Conservation (phyloP, 2,797 vertebrate genomes). For the Yasuhikotakia modesta region DNA sequence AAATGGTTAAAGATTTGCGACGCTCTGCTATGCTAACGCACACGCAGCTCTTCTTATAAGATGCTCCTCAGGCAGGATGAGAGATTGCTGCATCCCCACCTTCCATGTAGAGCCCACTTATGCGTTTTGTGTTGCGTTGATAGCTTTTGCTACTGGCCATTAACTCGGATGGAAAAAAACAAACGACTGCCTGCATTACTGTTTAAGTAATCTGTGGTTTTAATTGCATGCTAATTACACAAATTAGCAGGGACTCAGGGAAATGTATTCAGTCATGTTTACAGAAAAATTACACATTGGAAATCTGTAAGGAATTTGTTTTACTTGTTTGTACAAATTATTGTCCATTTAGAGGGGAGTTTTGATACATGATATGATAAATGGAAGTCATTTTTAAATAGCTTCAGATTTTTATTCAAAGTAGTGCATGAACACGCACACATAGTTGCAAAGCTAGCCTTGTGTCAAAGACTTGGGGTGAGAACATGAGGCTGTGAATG, state of each 20-base stretch:
- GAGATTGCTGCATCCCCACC: slow-evolving; percentile 13
- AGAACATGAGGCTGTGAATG: slow-evolving; percentile 84
- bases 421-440: slow-evolving; percentile 78
- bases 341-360: slow-evolving; percentile 49
- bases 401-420: slow-evolving; percentile 61
- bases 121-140: slow-evolving; percentile 12
- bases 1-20: no score
- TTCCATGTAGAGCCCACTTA: slow-evolving; percentile 17
- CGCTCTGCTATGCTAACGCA: not conserved
- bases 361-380: slow-evolving; percentile 34
- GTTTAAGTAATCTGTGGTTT: slow-evolving; percentile 15
- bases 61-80: slow-evolving; percentile 32
- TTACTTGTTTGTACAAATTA: slow-evolving; percentile 16
- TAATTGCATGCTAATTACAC: slow-evolving; percentile 18
- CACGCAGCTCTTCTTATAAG: slow-evolving; percentile 36
- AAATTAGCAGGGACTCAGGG: slow-evolving; percentile 31
- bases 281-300: not conserved
- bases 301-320: slow-evolving; percentile 13
- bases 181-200: slow-evolving; percentile 2
- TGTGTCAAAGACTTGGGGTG: slow-evolving; percentile 89
- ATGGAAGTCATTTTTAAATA: slow-evolving; percentile 72
- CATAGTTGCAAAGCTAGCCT: slow-evolving; percentile 83
- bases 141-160: slow-evolving; percentile 29
- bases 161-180: slow-evolving; percentile 8
- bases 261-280: slow-evolving; percentile 46